phyloP scores from a whole-genome alignment of 2,888 invertebrate genomes.

The Aplocera efformata region DNA sequence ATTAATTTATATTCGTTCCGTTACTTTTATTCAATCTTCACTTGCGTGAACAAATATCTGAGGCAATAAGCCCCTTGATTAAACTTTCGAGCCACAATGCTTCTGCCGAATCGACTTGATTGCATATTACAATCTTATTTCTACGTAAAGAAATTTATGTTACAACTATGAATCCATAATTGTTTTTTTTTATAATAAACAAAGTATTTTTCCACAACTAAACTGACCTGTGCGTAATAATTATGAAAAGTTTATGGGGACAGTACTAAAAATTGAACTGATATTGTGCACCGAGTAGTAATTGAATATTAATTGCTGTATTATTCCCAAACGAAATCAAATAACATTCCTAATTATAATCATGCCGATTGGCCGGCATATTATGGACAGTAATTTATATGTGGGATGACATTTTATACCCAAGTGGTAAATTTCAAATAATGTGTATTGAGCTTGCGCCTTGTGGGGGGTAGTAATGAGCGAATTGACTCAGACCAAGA shows the following conservation, averaged over 20 bases:
- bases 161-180: conserved; percentile 16
- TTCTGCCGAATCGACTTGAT: conserved; percentile 23
- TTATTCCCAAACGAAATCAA: conserved; percentile 37
- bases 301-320: conserved; percentile 18
- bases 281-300: conserved; percentile 14
- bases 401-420: conserved; percentile 63
- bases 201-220: conserved; percentile 17
- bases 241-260: conserved; percentile 8
- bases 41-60: conserved; percentile 23
- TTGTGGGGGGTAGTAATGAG: conserved; percentile 55
- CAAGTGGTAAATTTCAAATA: conserved; percentile 58
- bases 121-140: conserved; percentile 25
- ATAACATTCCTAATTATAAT: conserved; percentile 28
- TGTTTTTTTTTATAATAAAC: conserved; percentile 19
- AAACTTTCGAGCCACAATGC: conserved; percentile 24
- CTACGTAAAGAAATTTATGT: conserved; percentile 20
- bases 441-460: conserved; percentile 38
- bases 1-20: conserved; percentile 21
- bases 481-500: background rate
- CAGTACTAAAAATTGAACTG: conserved; percentile 10
- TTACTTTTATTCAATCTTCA: conserved; percentile 17
- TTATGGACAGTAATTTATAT: conserved; percentile 59
- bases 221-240: conserved; percentile 16
- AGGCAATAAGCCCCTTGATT: conserved; percentile 24
- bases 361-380: conserved; percentile 48